Conservation (phyloP, 2,797 vertebrate species). For the Chrysocyon brachyurus region DNA sequence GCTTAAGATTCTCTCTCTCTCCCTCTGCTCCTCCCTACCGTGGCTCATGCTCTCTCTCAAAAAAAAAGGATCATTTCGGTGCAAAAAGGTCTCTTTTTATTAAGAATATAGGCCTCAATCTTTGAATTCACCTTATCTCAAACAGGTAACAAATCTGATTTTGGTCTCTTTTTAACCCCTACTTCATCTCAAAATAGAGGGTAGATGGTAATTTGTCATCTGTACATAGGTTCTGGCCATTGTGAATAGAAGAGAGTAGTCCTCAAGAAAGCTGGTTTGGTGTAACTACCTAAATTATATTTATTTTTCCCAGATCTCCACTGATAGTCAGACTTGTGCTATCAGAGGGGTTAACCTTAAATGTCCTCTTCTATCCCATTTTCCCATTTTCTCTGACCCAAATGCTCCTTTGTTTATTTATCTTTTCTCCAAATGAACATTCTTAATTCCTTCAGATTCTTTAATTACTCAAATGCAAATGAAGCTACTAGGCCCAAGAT, state of each 20-base stretch:
- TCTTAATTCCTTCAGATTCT: neutral
- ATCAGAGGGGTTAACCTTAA: neutral
- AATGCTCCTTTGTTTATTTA: conserved; percentile 13
- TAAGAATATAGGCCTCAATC: neutral
- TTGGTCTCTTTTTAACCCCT: neutral
- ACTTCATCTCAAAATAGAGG: neutral
- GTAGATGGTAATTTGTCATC: neutral
- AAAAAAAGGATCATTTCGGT: neutral
- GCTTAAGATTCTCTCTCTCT: too few species aligned
- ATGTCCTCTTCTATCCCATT: neutral
- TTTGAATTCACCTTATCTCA: neutral
- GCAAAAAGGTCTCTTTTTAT: neutral
- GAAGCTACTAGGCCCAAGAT: neutral
- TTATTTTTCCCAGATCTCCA: neutral
- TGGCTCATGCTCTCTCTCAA: too few species aligned
- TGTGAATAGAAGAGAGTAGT: neutral
- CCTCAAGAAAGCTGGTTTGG: neutral
- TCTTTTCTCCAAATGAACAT: neutral
- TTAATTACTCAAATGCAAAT: neutral
- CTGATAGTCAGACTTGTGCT: neutral
- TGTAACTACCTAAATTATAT: neutral
- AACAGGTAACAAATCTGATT: neutral
- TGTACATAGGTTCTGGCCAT: neutral
- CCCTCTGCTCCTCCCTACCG: too few species aligned
- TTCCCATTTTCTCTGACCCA: neutral